phyloP scores from a whole-genome alignment of 2,888 invertebrate genomes.

The Acrocyrtus sp. region DNA sequence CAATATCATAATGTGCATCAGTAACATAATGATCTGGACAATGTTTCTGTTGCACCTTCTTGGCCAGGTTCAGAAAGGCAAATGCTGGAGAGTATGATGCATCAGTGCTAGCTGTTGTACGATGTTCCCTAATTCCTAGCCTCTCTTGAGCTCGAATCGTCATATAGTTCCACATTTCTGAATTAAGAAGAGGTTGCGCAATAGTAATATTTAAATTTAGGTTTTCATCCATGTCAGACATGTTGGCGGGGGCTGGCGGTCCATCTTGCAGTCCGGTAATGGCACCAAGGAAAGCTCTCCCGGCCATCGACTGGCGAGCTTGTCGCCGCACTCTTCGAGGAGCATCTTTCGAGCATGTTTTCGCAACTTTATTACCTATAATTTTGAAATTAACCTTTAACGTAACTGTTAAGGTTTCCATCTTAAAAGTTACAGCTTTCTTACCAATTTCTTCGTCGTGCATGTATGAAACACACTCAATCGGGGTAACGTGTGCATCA shows the following conservation, averaged over 20 bases:
- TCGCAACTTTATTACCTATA: too few species aligned
- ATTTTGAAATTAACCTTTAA: too few species aligned
- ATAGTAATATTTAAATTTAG: slow-evolving; percentile 2
- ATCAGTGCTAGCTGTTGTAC: neutral
- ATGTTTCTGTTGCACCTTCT: slow-evolving; percentile 40
- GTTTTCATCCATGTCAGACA: slow-evolving; percentile 26
- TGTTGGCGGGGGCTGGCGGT: neutral
- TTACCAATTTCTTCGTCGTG: slow-evolving; percentile 5
- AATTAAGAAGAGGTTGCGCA: slow-evolving; percentile 27
- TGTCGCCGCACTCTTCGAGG: neutral
- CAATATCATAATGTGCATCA: slow-evolving; percentile 44
- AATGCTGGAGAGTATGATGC: slow-evolving; percentile 22
- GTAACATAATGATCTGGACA: slow-evolving; percentile 53
- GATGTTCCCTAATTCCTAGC: slow-evolving; percentile 19
- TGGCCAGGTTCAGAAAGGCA: slow-evolving; percentile 34
- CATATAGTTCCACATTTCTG: slow-evolving; percentile 50
- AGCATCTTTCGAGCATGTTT: too few species aligned
- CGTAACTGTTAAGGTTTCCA: too few species aligned
- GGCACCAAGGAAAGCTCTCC: slow-evolving; percentile 18
- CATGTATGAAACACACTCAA: slow-evolving; percentile 5
- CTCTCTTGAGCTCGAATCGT: slow-evolving; percentile 28
- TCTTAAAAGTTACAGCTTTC: neutral
- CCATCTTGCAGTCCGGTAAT: neutral
- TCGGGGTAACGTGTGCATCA: slow-evolving; percentile 8
- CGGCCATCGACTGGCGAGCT: neutral